These are phyloP conservation scores for Panonychus citri DNA, from an alignment of 1,140 invertebrate species.

Conservation along the genomic window DNA sequence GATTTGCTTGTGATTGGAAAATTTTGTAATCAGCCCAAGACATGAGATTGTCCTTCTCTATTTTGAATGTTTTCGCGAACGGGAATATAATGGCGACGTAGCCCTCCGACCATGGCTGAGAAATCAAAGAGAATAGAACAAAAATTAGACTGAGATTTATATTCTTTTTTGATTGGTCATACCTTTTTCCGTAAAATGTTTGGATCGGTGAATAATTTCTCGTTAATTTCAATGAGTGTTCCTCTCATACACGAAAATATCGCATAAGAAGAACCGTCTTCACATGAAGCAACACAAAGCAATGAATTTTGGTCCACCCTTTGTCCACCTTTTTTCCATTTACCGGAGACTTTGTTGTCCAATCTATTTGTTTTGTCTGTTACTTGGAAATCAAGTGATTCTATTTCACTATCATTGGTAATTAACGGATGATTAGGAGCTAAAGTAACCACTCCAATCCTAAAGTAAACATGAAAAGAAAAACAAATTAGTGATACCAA, in stretches of 20 bases:
- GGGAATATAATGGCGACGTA: not conserved
- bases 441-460: not conserved
- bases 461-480: too few relatives aligned
- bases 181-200: not conserved
- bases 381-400: not conserved
- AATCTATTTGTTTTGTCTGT: not conserved
- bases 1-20: too few relatives aligned
- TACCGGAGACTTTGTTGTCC: constrained; percentile 8
- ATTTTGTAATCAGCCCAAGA: not conserved
- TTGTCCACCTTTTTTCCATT: constrained; percentile 9
- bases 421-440: not conserved
- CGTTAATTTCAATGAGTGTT: constrained; percentile 1
- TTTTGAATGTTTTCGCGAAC: not conserved
- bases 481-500: too few relatives aligned
- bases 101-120: not conserved
- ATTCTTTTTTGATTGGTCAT: not conserved
- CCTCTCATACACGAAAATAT: not conserved
- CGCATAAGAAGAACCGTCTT: not conserved
- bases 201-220: not conserved
- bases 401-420: not conserved
- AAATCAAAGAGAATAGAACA: not conserved
- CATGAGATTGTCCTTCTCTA: not conserved
- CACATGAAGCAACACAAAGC: not conserved
- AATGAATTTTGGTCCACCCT: not conserved
- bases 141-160: not conserved